These are phyloP conservation scores for Hemicordylus capensis DNA, from an alignment of 2,113 vertebrate genomes.

Conservation along the genomic window DNA sequence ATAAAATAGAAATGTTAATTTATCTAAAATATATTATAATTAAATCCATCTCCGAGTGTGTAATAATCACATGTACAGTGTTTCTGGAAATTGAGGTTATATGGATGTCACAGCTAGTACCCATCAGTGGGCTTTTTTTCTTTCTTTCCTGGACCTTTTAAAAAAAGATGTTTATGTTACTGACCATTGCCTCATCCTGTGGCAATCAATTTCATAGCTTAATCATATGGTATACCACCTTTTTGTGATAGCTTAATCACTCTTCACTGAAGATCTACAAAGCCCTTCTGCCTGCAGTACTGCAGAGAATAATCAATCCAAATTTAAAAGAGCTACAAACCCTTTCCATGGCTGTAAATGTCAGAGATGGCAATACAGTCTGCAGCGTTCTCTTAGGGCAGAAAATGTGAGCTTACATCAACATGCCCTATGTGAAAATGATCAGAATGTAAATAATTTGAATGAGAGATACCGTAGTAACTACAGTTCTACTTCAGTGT, in stretches of 20 bases:
- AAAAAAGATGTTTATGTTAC: background rate
- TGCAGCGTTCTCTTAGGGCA: background rate
- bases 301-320: background rate
- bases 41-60: background rate
- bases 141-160: background rate
- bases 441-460: background rate
- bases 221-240: background rate
- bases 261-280: background rate
- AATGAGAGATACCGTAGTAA: background rate
- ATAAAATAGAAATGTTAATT: no score
- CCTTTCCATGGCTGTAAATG: background rate
- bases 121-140: background rate
- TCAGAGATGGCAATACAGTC: background rate
- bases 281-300: background rate
- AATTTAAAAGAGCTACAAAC: background rate
- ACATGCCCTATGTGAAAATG: background rate
- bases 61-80: background rate
- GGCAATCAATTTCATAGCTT: background rate
- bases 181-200: background rate
- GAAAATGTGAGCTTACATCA: background rate
- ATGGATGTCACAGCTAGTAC: background rate
- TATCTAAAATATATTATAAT: no score
- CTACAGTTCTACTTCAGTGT: constrained; percentile 20
- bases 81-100: background rate
- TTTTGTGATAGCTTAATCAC: background rate